Base-by-base conservation (phyloP, 2,113 vertebrate genomes). In the Salvator merianae region DNA sequence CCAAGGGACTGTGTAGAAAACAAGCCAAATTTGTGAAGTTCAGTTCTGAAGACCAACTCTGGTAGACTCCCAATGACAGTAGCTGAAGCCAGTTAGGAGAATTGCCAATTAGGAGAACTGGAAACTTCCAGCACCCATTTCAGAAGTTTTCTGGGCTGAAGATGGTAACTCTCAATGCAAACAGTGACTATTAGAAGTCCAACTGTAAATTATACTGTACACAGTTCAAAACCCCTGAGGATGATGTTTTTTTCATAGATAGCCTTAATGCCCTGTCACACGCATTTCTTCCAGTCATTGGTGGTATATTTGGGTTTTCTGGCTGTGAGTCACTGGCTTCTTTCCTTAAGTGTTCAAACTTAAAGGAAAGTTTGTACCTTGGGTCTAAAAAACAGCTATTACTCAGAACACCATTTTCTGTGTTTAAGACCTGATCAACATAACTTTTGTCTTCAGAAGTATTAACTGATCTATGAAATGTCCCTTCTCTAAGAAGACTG, bases 381-480 rank as follows among this genome's bases (percentile, higher is more conserved):
- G 98, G 98, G 94, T 99, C 98, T 92, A 98, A 96, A 95, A 97
- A 99, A 89, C 98, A 97, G 73, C 98, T 97, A 14, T 97, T 97
- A 84, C 98, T 97, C 84, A 99, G 94, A 87, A 98, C 97, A 63
- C 98, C 98, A 1, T 99, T 98, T 91, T 99, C 98, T 75, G 98
- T 99, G 89, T 99, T 98, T 95, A 99, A 95, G 34, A 98, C 97
- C 98, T 99, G 96, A 85, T 99, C 98, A 63, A 99, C 98, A 83
- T 97, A 97, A 55, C 97, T 97, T 87, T 98, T 92, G 98, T 95
- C 95, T 97, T 99, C 93, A 97, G 97, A 0, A 96, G 96, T 5
- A 97, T 98, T 94, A 99, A 99, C 95, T 99, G 98, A 93, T 99
- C 98, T 97, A 99, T 99, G 97, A 75, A 97, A 97, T n/a, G 97